Conservation (phyloP, 2,113 vertebrate genomes). For the Pipra filicauda region DNA sequence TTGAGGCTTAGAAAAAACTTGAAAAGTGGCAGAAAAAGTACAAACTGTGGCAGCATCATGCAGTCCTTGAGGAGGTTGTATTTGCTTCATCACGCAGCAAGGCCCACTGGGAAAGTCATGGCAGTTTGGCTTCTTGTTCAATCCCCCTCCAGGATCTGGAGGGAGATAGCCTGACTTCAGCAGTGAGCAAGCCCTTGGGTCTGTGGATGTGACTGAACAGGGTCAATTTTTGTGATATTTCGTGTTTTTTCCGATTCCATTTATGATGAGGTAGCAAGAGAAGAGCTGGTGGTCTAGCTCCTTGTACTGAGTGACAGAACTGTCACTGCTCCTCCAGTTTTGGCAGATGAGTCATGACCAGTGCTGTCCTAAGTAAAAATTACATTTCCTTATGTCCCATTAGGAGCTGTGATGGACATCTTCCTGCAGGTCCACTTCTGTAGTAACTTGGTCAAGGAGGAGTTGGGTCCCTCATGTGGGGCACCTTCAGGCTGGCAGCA, state of each 20-base stretch:
- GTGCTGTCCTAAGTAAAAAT: background rate
- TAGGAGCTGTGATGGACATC: background rate
- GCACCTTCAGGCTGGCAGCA: background rate
- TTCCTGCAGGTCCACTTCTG: background rate
- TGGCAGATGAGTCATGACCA: accelerated
- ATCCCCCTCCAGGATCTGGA: background rate
- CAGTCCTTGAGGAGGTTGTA: background rate
- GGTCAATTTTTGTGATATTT: background rate
- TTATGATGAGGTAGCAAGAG: background rate
- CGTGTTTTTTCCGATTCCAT: background rate
- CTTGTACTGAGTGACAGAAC: background rate
- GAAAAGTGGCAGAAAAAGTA: background rate
- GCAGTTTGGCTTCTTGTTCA: background rate
- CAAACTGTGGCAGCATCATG: background rate
- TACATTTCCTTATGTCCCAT: background rate
- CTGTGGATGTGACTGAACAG: background rate
- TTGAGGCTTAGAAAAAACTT: background rate
- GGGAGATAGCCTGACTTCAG: background rate
- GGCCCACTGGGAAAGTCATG: background rate
- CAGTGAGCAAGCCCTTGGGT: background rate
- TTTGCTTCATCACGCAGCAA: background rate
- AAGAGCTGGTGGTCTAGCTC: background rate
- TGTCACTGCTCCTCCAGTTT: background rate
- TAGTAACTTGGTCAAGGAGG: background rate
- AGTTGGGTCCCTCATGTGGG: background rate